phyloP scores from a whole-genome alignment of 2,113 vertebrate species.

The Ctenomys sociabilis region DNA sequence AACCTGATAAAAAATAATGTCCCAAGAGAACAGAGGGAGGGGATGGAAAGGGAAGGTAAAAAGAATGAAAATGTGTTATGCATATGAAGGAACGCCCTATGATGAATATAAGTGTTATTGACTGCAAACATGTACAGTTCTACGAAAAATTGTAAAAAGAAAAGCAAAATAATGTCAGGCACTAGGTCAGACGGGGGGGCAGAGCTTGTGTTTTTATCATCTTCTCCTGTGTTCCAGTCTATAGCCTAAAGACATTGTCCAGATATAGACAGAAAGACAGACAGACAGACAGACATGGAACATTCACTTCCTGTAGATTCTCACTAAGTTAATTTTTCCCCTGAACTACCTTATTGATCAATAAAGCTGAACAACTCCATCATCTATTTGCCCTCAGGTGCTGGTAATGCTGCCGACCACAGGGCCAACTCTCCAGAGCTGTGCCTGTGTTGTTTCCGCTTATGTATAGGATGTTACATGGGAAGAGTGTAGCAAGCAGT shows the following conservation, averaged over 20 bases:
- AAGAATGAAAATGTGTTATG: background rate
- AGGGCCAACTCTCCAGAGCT: too few species aligned
- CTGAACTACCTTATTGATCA: too few species aligned
- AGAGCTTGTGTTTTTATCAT: background rate
- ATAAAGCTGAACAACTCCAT: too few species aligned
- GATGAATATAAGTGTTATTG: background rate
- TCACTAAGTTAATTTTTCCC: too few species aligned
- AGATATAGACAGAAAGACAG: background rate
- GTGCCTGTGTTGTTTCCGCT: too few species aligned
- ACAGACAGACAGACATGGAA: too few species aligned
- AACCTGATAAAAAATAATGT: background rate
- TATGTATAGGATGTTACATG: too few species aligned
- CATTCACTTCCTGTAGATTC: too few species aligned
- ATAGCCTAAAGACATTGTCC: background rate
- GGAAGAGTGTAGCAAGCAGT: slow-evolving; percentile 97
- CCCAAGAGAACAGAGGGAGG: background rate
- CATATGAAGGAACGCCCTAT: background rate
- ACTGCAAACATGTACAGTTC: background rate
- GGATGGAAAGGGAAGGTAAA: background rate
- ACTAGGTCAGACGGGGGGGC: background rate
- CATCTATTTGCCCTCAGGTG: too few species aligned
- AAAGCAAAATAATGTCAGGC: background rate
- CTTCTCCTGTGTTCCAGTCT: background rate
- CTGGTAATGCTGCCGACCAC: too few species aligned
- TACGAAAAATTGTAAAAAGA: background rate